Evolutionary conservation across 2,797 vertebrate genomes (phyloP).

Genomic region (Centropyge bicolor): DNA sequence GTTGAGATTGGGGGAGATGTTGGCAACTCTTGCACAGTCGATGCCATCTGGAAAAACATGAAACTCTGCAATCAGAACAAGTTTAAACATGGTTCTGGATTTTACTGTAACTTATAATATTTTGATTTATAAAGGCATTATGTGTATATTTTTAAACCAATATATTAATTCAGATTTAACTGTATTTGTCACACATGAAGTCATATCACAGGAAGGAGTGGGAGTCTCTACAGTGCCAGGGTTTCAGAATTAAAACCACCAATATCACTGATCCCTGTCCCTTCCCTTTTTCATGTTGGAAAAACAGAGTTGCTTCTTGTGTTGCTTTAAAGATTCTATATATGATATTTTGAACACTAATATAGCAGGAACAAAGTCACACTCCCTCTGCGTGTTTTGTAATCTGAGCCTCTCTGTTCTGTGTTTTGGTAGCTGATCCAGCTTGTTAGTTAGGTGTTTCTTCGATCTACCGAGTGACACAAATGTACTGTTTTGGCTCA

Average conservation of each 20-base stretch:
- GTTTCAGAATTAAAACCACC: not conserved
- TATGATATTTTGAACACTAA: too few relatives aligned
- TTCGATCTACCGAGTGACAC: too few relatives aligned
- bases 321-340: too few relatives aligned
- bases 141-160: not conserved
- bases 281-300: too few relatives aligned
- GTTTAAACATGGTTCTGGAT: not conserved
- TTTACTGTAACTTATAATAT: not conserved
- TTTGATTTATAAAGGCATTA: not conserved
- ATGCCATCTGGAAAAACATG: conserved; percentile 32
- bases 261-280: not conserved
- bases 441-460: too few relatives aligned
- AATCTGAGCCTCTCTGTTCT: too few relatives aligned
- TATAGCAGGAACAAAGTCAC: too few relatives aligned
- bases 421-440: too few relatives aligned
- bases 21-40: conserved; percentile 22
- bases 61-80: not conserved
- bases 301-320: too few relatives aligned
- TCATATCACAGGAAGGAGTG: not conserved
- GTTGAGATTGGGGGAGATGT: conserved; percentile 19
- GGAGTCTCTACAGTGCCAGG: not conserved
- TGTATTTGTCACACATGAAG: not conserved
- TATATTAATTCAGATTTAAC: conserved; percentile 10
- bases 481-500: not conserved
- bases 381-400: too few relatives aligned